Conservation (phyloP, 2,888 invertebrate species). For the Philhelius pedissequus region DNA sequence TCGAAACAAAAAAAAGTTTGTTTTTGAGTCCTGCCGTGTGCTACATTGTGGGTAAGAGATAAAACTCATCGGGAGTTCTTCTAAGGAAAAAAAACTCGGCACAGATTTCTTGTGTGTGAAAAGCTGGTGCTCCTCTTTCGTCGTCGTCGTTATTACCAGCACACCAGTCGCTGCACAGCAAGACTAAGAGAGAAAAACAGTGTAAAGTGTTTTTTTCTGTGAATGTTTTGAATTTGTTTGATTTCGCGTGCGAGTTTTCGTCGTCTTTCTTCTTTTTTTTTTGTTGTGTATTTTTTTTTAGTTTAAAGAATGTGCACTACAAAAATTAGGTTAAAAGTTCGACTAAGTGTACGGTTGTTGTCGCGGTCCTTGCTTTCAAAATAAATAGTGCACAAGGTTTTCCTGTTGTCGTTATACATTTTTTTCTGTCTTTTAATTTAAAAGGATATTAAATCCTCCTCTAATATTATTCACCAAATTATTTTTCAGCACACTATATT, state of each 20-base stretch:
- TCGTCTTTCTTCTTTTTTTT: neutral
- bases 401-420: neutral
- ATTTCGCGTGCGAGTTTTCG: slow-evolving; percentile 36
- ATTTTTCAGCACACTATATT: neutral
- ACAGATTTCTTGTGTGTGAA: slow-evolving; percentile 41
- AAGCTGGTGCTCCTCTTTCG: neutral
- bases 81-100: slow-evolving; percentile 48
- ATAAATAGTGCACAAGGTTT: slow-evolving; percentile 46
- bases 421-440: neutral
- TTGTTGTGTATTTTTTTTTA: neutral
- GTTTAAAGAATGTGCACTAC: slow-evolving; percentile 10
- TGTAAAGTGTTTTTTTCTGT: slow-evolving; percentile 49
- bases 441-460: neutral
- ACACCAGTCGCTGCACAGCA: neutral
- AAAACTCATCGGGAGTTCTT: slow-evolving; percentile 16
- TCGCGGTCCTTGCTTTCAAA: slow-evolving; percentile 44
- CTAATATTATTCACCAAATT: neutral
- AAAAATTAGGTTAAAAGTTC: slow-evolving; percentile 66
- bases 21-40: slow-evolving; percentile 39
- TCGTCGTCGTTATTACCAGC: neutral
- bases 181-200: slow-evolving; percentile 1
- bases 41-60: slow-evolving; percentile 6
- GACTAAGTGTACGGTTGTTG: slow-evolving; percentile 52
- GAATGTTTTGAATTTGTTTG: slow-evolving; percentile 46
- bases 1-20: neutral